Evolutionary conservation across 2,113 vertebrate genomes (phyloP).

Genomic region (Dendrocopos noguchii): DNA sequence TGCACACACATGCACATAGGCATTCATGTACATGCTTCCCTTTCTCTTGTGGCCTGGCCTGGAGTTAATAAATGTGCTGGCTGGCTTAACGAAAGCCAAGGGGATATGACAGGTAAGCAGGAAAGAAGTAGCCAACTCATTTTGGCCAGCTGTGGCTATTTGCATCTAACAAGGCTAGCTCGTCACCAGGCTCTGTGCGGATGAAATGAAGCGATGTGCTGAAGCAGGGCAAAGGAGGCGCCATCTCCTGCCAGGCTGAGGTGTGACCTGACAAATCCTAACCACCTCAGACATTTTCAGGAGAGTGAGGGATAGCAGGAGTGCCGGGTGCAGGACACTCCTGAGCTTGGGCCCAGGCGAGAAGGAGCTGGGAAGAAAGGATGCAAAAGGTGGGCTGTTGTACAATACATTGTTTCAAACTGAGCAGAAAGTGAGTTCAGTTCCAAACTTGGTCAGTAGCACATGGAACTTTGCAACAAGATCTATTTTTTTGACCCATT

Average conservation of each 20-base stretch:
- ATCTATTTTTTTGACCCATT: neutral
- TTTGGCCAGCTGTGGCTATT: slow-evolving; percentile 18
- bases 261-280: slow-evolving; percentile 85
- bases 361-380: neutral
- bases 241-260: slow-evolving; percentile 79
- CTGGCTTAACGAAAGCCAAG: neutral
- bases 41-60: neutral
- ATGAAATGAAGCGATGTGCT: slow-evolving; percentile 78
- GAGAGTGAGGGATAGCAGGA: neutral
- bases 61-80: neutral
- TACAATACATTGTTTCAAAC: slow-evolving; percentile 37
- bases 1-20: fast-evolving
- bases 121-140: neutral
- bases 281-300: slow-evolving; percentile 76
- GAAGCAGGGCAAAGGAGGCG: slow-evolving; percentile 78
- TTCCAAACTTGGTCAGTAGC: slow-evolving; percentile 11
- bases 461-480: neutral
- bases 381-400: slow-evolving; percentile 6
- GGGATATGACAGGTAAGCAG: slow-evolving; percentile 58
- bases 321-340: neutral
- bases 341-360: neutral
- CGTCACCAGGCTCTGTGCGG: slow-evolving; percentile 59
- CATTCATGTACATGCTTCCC: fast-evolving
- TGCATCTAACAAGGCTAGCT: slow-evolving; percentile 54
- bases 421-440: slow-evolving; percentile 1